Evolutionary conservation across 2,888 invertebrate genomes (phyloP).

Genomic region (Thereva unica): DNA sequence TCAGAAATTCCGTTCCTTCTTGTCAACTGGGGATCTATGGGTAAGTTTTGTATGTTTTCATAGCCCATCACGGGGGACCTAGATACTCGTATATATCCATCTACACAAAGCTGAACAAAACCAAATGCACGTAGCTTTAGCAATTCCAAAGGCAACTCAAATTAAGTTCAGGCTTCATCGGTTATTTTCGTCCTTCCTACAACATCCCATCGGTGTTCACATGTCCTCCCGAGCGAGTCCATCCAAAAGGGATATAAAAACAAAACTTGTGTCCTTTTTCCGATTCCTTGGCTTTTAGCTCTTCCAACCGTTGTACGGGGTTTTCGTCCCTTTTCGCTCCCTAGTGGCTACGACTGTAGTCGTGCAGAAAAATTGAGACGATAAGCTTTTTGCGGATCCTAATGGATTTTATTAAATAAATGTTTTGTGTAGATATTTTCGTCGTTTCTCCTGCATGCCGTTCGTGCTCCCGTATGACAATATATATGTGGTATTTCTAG

Average conservation of each 20-base stretch:
- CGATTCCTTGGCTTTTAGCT: not conserved
- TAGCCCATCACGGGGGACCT: not conserved
- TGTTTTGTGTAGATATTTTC: slow-evolving; percentile 24
- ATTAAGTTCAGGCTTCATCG: slow-evolving; percentile 29
- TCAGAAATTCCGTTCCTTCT: slow-evolving; percentile 5
- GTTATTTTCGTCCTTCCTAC: slow-evolving; percentile 23
- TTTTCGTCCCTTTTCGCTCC: slow-evolving; percentile 5
- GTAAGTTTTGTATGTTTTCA: slow-evolving; percentile 1
- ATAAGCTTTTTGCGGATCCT: slow-evolving; percentile 27
- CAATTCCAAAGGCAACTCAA: slow-evolving; percentile 33
- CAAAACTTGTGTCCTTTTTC: slow-evolving; percentile 13
- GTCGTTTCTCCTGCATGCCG: not conserved
- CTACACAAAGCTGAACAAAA: not conserved
- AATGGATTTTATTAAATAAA: slow-evolving; percentile 35
- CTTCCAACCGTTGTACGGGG: not conserved
- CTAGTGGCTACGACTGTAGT: slow-evolving; percentile 12
- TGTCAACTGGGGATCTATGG: slow-evolving; percentile 14
- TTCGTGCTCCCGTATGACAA: not conserved
- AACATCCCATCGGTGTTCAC: slow-evolving; percentile 7
- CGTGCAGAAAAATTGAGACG: slow-evolving; percentile 20
- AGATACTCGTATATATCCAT: too few species aligned
- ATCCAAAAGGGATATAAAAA: slow-evolving; percentile 17
- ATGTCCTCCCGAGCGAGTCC: slow-evolving; percentile 11
- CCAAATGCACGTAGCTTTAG: slow-evolving; percentile 27
- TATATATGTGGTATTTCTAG: not conserved